These are phyloP conservation scores for Castor canadensis DNA, from an alignment of 2,113 vertebrate species.

Conservation along the genomic window DNA sequence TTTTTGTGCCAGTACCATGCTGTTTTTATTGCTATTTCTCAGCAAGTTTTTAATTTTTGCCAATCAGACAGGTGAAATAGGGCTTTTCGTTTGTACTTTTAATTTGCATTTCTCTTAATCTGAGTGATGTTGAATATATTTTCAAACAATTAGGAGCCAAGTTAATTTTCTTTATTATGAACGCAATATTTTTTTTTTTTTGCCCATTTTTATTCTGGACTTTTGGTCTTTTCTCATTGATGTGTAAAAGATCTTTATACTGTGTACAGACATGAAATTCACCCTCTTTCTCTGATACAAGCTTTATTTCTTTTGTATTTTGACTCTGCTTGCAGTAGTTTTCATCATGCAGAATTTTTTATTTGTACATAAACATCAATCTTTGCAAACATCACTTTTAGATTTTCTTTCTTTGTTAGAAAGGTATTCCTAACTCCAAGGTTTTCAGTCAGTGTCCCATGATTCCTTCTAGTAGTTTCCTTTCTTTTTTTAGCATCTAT, in stretches of 20 bases:
- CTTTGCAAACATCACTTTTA: not conserved
- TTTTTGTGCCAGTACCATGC: too few species aligned
- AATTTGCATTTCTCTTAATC: not conserved
- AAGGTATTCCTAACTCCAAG: not conserved
- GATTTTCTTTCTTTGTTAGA: not conserved
- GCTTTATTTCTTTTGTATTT: not conserved
- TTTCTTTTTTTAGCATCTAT: not conserved
- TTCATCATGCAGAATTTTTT: not conserved
- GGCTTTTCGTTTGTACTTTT: not conserved
- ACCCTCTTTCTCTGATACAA: not conserved
- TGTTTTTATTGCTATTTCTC: too few species aligned
- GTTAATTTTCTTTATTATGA: conserved; percentile 3
- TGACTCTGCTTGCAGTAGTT: not conserved
- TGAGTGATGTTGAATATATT: not conserved
- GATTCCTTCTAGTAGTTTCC: not conserved
- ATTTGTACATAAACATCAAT: not conserved
- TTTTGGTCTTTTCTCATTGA: not conserved
- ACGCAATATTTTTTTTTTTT: not conserved
- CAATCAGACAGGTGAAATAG: not conserved
- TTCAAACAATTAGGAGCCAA: not conserved
- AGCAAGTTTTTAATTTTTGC: not conserved
- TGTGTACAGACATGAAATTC: not conserved
- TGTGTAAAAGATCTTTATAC: not conserved
- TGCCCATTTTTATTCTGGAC: not conserved
- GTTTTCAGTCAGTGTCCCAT: not conserved